Evolutionary conservation across 2,888 invertebrate species (phyloP).

Genomic region (Cerceris ruficornis): DNA sequence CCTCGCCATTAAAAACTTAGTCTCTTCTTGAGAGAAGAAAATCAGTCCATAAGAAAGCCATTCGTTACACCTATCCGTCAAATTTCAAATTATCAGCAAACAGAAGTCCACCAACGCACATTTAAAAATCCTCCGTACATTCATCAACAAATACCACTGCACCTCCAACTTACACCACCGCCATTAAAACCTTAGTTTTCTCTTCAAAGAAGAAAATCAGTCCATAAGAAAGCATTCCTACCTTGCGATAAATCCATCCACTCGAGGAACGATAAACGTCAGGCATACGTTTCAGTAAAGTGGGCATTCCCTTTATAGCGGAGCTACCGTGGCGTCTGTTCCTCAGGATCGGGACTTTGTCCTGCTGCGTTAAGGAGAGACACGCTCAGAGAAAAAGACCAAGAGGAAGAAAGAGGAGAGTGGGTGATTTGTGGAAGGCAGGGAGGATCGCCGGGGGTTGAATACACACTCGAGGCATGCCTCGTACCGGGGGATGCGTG

Average conservation of each 20-base stretch:
- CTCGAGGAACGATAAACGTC: conserved; percentile 39
- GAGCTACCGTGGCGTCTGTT: conserved; percentile 8
- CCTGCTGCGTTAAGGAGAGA: conserved; percentile 23
- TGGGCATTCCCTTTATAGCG: conserved; percentile 20
- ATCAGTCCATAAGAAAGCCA: background rate
- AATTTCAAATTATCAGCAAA: too few relatives aligned
- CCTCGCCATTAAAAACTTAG: too few relatives aligned
- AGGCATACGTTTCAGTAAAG: conserved; percentile 41
- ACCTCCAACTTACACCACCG: too few relatives aligned
- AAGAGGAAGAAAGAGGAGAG: too few relatives aligned
- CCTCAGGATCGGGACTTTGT: conserved; percentile 22
- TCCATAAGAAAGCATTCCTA: background rate
- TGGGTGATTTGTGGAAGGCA: conserved; percentile 21
- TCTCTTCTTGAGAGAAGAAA: too few relatives aligned
- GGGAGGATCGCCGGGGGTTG: conserved; percentile 44
- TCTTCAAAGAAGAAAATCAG: background rate
- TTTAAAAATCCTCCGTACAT: too few relatives aligned
- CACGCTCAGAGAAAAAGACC: background rate
- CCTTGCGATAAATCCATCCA: conserved; percentile 30
- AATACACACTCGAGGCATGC: conserved; percentile 65
- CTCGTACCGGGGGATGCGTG: conserved; percentile 64
- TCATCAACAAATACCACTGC: too few relatives aligned
- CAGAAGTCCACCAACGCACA: too few relatives aligned
- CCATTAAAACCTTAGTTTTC: too few relatives aligned
- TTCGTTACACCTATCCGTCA: too few relatives aligned